Conservation (phyloP, 2,113 vertebrate species). For the Bambusicola thoracicus region DNA sequence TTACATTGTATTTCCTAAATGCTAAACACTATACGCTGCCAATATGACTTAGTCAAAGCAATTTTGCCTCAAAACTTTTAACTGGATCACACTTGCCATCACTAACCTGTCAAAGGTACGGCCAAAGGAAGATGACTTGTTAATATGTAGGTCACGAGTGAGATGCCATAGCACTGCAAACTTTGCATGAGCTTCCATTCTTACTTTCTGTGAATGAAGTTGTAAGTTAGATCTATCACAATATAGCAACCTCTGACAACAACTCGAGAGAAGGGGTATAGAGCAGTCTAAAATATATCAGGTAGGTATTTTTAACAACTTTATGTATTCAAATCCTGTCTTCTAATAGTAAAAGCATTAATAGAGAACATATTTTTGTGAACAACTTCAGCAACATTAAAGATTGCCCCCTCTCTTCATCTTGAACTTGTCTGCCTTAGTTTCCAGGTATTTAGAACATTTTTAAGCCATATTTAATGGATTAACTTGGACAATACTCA, state of each 20-base stretch:
- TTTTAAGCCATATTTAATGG: not conserved
- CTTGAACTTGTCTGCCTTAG: not conserved
- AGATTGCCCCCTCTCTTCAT: not conserved
- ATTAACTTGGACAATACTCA: not conserved
- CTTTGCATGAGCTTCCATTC: slow-evolving; percentile 94
- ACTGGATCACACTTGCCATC: not conserved
- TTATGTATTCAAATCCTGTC: not conserved
- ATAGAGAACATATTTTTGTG: not conserved
- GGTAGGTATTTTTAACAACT: not conserved
- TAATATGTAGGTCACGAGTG: slow-evolving; percentile 95
- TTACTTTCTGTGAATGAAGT: slow-evolving; percentile 83
- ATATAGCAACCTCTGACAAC: not conserved
- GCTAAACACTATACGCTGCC: not conserved
- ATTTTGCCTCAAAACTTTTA: not conserved
- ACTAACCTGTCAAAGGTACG: slow-evolving; percentile 97
- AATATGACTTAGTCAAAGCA: not conserved
- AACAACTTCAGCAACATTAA: not conserved
- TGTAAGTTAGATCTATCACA: not conserved
- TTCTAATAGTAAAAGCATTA: not conserved
- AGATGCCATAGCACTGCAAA: slow-evolving; percentile 98
- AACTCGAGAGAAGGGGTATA: not conserved
- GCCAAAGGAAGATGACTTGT: slow-evolving; percentile 94
- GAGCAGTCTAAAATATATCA: not conserved
- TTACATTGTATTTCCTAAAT: not conserved
- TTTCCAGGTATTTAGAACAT: not conserved